These are phyloP conservation scores for Globodera ellingtonae DNA, from an alignment of 1,140 invertebrate genomes.

Conservation along the genomic window DNA sequence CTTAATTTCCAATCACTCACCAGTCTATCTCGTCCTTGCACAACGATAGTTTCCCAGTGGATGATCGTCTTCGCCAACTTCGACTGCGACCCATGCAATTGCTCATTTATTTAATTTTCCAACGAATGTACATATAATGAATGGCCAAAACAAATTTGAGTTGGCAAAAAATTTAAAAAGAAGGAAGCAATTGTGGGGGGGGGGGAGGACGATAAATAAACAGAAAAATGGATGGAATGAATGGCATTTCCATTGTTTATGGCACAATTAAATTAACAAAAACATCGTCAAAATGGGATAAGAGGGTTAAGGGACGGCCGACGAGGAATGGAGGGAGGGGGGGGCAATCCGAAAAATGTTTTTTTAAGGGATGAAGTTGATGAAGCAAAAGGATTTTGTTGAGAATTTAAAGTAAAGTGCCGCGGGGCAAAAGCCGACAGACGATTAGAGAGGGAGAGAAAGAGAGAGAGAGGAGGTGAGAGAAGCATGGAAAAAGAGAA, in stretches of 20 bases:
- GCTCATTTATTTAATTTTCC: not conserved
- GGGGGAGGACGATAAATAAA: not conserved
- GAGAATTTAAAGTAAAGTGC: not conserved
- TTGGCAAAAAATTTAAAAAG: not conserved
- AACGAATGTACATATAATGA: not conserved
- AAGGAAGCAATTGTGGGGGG: not conserved
- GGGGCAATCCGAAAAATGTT: not conserved
- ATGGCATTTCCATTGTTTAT: too few species aligned
- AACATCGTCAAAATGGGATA: not conserved
- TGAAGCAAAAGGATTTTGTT: not conserved
- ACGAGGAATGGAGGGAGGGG: not conserved
- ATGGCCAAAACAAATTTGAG: not conserved
- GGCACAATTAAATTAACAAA: not conserved
- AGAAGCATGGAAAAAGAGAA: not conserved
- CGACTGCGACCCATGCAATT: conserved; percentile 5
- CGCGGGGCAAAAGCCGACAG: not conserved
- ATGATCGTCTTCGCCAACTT: conserved; percentile 5
- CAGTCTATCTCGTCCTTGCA: not conserved
- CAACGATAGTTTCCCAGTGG: not conserved
- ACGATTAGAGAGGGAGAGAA: not conserved
- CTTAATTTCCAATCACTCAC: not conserved
- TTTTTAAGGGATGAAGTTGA: not conserved
- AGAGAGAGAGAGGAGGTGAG: not conserved
- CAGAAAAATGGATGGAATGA: not conserved
- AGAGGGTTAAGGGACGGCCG: not conserved